Base-by-base conservation (phyloP, 23 tunicate genomes). In the Trididemnum clinides region DNA sequence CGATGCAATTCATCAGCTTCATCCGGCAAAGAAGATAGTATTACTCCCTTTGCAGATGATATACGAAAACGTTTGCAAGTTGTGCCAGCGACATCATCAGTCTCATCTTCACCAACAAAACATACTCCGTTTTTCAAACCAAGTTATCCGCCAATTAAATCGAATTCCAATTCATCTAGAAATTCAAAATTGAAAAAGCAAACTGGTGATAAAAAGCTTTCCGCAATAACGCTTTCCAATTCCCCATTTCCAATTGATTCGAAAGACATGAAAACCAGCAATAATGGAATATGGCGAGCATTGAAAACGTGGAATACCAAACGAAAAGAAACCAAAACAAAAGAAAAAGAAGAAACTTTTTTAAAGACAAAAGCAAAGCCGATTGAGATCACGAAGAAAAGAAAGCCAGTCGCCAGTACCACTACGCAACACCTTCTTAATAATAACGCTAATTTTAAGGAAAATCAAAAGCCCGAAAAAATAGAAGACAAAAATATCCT, bases 31-130 rank as follows among this genome's bases (percentile, higher is more conserved):
- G 83, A 78, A 78, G 83, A 78, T 28, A 27, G 22, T 2, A 51
- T 78, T 51, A 85, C 75, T 69, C 95, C 95, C 0, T 90, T 30
- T 32, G 80, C 95, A 3, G 95, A 90, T 33, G 89, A 90, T 72
- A 54, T 90, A 1, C 82, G 95, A 31, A 76, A 77, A 18, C 81
- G 95, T 7, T 50, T 90, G 20, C 89, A 73, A 54, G 83, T 90
- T 32, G 89, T 85, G 10, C 44, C 82, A 22, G 22, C 51, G 50
- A 20, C 66, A 30, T 83, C 87, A 1, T 80, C 87, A 1, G 66
- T 27, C 6, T 66, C 83, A 5, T 30, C 64, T 10, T 78, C 83
- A 2, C 83, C 83, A 12, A 2, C 38, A 25, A 73, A 66, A 29
- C 75, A 66, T 15, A 28, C 5, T 20, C 75, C 19, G 6, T 62